Evolutionary conservation across 2,888 invertebrate genomes (phyloP).

Genomic region (Oligia fasciuncula): DNA sequence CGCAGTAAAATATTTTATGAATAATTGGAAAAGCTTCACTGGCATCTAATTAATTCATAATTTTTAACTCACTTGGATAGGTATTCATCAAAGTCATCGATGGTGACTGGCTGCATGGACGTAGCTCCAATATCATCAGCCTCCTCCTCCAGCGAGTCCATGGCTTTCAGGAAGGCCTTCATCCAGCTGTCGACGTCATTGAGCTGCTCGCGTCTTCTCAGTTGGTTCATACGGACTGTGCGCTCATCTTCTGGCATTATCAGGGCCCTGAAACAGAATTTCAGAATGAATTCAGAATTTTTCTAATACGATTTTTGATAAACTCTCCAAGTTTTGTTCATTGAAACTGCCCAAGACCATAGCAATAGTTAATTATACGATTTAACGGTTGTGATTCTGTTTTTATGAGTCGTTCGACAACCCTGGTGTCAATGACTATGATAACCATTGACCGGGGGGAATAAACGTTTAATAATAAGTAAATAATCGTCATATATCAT

Average conservation of each 20-base stretch:
- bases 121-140: slow-evolving; percentile 95
- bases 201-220: slow-evolving; percentile 94
- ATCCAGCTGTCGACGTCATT: slow-evolving; percentile 97
- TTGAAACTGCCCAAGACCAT: neutral
- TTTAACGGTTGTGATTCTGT: slow-evolving; percentile 26
- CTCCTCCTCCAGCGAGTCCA: slow-evolving; percentile 95
- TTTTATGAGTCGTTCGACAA: slow-evolving; percentile 32
- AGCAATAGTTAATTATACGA: slow-evolving; percentile 7
- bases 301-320: neutral
- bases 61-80: slow-evolving; percentile 93
- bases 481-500: slow-evolving; percentile 44
- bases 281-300: neutral
- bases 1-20: no score
- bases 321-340: neutral
- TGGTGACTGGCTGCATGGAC: slow-evolving; percentile 96
- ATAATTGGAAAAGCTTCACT: neutral
- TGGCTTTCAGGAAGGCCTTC: slow-evolving; percentile 95
- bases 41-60: neutral
- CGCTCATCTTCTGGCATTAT: slow-evolving; percentile 97
- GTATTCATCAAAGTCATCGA: slow-evolving; percentile 97
- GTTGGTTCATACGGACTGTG: slow-evolving; percentile 95
- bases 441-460: slow-evolving; percentile 48
- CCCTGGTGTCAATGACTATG: slow-evolving; percentile 41
- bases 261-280: slow-evolving; percentile 90
- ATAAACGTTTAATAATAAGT: slow-evolving; percentile 52